Evolutionary conservation across 2,888 invertebrate species (phyloP).

Genomic region (Drosophila siamana): DNA sequence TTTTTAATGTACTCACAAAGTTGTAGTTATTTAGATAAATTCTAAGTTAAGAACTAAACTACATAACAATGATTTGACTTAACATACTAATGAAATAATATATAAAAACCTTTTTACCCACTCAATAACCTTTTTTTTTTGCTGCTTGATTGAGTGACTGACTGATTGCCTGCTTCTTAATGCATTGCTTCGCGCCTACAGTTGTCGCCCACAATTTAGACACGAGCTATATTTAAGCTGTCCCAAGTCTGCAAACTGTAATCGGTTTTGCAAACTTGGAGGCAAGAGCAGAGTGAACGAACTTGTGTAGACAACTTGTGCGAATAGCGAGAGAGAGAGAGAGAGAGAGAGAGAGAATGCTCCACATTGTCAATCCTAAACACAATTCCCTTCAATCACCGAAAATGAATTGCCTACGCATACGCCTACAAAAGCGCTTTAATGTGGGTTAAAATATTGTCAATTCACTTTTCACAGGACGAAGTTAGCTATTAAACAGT

Average conservation of each 20-base stretch:
- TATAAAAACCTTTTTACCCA: too few relatives aligned
- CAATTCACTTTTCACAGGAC: neutral
- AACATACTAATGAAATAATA: too few relatives aligned
- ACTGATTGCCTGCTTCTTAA: neutral
- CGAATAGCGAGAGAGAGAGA: too few relatives aligned
- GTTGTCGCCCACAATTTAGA: neutral
- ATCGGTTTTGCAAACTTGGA: neutral
- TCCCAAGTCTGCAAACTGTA: neutral
- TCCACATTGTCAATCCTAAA: neutral
- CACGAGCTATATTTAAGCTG: neutral
- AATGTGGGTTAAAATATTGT: neutral
- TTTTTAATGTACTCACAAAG: too few relatives aligned
- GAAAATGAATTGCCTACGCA: neutral
- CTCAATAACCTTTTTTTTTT: neutral
- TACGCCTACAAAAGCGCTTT: neutral
- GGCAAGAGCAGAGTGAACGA: neutral
- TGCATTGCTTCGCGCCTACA: neutral
- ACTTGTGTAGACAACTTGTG: neutral
- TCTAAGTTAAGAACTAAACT: too few relatives aligned
- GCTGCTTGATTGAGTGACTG: neutral
- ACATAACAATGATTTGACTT: too few relatives aligned
- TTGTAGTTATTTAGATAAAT: too few relatives aligned
- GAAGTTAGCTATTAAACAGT: neutral
- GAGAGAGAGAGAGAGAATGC: neutral
- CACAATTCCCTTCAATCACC: neutral